Evolutionary conservation across 2,888 invertebrate species (phyloP), one percentile per base, ranked within the genome.

Genomic region (Cataglyphis cursor): DNA sequence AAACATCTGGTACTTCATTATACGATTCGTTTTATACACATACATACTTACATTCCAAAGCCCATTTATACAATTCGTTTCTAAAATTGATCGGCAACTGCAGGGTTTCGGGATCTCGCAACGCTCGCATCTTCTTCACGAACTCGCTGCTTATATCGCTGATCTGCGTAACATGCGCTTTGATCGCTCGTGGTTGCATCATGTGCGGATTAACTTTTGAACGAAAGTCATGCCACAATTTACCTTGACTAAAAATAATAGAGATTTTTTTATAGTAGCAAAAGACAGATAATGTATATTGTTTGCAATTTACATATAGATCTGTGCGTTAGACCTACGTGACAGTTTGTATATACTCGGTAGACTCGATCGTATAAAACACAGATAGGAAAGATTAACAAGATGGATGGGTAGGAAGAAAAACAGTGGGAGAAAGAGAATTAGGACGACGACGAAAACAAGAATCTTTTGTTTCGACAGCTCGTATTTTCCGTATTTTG

Each of bases 161-260:
- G 87, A 98, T 96, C 72, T 97, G 96, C 15, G 96, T 96, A 62
- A 98, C 96, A 92, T 97, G 98, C 74, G 97, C 97, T 93, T 96
- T 96, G 21, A 98, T 97, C 12, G 97, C 97, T 89, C 97, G 96
- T 0, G 98, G 98, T 84, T 97, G 96, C 93, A 98, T 96, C 94
- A 99, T 96, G 88, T 97, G 96, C 94, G 97, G 97, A 91, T 98
- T 98, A 28, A 98, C 98, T 95, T 97, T 97, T 82, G 97, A 97
- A 87, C 98, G 96, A 93, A 98, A 97, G 88, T 96, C 96, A 92
- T 98, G 97, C 98, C 98, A 99, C 91, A 97, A 97, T 92, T 97
- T 96, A 0, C 98, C 98, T 94, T 98, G 98, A 86, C 98, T 98
- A 95, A 89, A 91, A 88, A 91, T 12, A 57, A 12, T 8, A 62